A percentile compares a stretch with the other conserved stretches of the same genome.
Conservation (phyloP, 2,888 invertebrate genomes). For the Pantelozetes paolii region DNA sequence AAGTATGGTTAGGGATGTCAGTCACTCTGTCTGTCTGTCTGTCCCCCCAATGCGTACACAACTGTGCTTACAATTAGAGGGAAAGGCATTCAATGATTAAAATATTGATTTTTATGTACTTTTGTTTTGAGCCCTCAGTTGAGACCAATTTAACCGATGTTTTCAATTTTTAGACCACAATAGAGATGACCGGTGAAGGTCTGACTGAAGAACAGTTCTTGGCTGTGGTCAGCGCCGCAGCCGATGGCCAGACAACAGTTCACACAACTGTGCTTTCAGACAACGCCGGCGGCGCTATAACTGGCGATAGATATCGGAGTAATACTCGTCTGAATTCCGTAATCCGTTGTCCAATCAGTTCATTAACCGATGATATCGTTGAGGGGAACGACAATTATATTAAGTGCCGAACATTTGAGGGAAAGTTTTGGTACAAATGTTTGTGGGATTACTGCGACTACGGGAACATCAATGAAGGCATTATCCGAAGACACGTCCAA, state of each 20-base stretch:
- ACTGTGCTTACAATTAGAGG: too few relatives aligned
- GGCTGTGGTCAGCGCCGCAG: background rate
- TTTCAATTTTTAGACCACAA: background rate
- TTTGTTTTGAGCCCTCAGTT: too few relatives aligned
- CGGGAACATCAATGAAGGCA: conserved; percentile 25
- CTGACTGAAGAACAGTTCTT: background rate
- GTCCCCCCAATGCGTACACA: too few relatives aligned
- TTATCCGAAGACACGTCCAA: conserved; percentile 18
- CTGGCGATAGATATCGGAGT: background rate
- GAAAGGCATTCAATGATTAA: too few relatives aligned
- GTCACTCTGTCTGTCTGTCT: too few relatives aligned
- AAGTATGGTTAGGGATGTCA: too few relatives aligned
- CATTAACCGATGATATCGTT: conserved; percentile 8
- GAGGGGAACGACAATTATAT: conserved; percentile 29
- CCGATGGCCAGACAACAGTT: background rate
- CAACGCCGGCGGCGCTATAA: background rate
- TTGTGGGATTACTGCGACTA: conserved; percentile 35
- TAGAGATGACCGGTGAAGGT: background rate
- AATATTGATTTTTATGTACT: too few relatives aligned
- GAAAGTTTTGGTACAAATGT: conserved; percentile 33
- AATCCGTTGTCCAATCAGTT: conserved; percentile 18
- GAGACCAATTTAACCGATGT: too few relatives aligned
- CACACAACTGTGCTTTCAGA: too few relatives aligned
- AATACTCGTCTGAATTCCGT: background rate
- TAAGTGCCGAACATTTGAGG: conserved; percentile 22